A percentile compares a stretch with the other conserved stretches of the same genome.
Evolutionary conservation across 2,113 vertebrate species (phyloP).

Genomic region (Illadopsis cleaveri): DNA sequence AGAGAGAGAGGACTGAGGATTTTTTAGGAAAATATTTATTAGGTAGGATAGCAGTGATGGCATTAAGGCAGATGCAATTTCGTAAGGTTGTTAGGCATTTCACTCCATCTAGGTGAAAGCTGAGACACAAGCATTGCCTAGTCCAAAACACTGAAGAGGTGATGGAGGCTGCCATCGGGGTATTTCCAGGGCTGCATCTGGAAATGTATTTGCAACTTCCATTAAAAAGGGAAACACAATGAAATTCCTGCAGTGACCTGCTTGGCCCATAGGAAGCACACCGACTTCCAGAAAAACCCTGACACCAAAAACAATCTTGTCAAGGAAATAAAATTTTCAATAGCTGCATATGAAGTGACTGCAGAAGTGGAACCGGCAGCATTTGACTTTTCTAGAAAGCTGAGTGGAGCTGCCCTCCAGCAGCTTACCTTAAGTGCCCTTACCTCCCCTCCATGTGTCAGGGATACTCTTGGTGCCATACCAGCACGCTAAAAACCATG

Average conservation of each 20-base stretch:
- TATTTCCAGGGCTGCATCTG: background rate
- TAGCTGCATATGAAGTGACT: background rate
- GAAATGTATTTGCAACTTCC: background rate
- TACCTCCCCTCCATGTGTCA: accelerated
- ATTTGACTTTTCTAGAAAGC: background rate
- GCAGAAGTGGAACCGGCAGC: background rate
- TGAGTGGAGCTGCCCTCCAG: background rate
- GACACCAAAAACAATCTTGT: background rate
- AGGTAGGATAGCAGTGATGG: background rate
- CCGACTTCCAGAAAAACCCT: background rate
- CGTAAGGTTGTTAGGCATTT: background rate
- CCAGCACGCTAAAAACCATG: background rate
- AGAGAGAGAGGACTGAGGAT: background rate
- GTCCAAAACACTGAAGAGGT: background rate
- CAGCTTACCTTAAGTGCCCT: no score
- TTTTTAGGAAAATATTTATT: background rate
- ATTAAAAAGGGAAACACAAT: background rate
- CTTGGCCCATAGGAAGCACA: background rate
- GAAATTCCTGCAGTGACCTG: background rate
- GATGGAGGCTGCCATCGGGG: background rate
- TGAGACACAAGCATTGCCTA: background rate
- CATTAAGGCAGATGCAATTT: background rate
- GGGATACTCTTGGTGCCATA: background rate
- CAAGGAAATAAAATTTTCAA: background rate
- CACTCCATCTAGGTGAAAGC: background rate